phyloP scores from a whole-genome alignment of 2,113 vertebrate species.

The Setophaga kirtlandii region DNA sequence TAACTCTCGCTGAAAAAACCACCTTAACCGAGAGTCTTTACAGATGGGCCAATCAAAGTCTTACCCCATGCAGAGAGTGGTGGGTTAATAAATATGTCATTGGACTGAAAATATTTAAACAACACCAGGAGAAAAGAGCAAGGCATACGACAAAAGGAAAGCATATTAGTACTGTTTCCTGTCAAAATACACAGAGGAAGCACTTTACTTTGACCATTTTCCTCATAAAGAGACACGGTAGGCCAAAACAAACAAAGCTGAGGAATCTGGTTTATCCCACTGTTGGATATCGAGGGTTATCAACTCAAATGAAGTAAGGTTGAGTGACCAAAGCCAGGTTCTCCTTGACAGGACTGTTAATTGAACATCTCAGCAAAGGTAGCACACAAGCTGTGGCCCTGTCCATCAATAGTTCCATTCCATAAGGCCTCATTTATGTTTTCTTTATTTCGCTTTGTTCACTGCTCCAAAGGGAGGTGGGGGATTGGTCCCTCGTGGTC shows the following conservation, averaged over 20 bases:
- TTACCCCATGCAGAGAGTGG: conserved; percentile 72
- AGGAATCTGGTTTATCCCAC: conserved; percentile 80
- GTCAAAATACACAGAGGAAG: conserved; percentile 86
- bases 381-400: background rate
- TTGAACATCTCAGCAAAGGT: conserved; percentile 12
- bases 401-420: background rate
- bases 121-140: conserved; percentile 76
- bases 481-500: background rate
- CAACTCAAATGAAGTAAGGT: conserved; percentile 62
- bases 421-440: background rate
- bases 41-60: conserved; percentile 73
- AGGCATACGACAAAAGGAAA: conserved; percentile 81
- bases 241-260: conserved; percentile 81
- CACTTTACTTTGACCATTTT: conserved; percentile 83
- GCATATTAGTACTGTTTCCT: conserved; percentile 82
- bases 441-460: background rate
- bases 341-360: conserved; percentile 45
- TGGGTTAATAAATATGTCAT: conserved; percentile 85
- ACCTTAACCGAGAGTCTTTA: conserved; percentile 73
- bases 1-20: conserved; percentile 80
- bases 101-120: conserved; percentile 82
- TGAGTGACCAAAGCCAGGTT: conserved; percentile 63
- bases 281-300: conserved; percentile 69
- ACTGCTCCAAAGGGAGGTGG: background rate
- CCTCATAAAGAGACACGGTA: conserved; percentile 79